Evolutionary conservation across 2,113 vertebrate species (phyloP).

Genomic region (Naja naja): DNA sequence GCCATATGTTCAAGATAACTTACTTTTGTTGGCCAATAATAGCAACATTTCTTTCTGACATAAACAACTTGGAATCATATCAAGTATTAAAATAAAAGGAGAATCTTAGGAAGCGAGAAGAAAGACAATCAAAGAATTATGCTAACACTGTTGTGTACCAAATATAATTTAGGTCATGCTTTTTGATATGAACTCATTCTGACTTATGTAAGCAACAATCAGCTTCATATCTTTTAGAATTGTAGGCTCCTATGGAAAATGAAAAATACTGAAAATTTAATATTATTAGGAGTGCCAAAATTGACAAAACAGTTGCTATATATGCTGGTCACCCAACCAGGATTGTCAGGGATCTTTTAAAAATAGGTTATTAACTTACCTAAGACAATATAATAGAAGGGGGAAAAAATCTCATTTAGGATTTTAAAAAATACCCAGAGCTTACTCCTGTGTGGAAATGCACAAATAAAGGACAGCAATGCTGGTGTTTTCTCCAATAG

Average conservation of each 20-base stretch:
- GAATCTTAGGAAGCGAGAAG: background rate
- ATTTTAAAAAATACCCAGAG: constrained; percentile 67
- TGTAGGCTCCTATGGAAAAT: constrained; percentile 18
- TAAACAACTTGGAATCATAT: background rate
- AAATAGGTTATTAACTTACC: constrained; percentile 35
- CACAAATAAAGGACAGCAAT: constrained; percentile 68
- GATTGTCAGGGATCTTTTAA: constrained; percentile 38
- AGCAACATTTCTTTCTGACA: background rate
- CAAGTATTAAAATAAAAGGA: background rate
- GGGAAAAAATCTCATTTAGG: constrained; percentile 58
- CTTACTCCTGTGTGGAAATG: constrained; percentile 59
- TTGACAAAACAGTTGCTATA: constrained; percentile 20
- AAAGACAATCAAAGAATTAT: background rate
- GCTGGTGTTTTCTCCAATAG: constrained; percentile 64
- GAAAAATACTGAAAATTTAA: constrained; percentile 42
- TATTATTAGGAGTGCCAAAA: constrained; percentile 41
- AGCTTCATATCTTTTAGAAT: constrained; percentile 32
- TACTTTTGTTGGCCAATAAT: background rate
- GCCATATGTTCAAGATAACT: background rate
- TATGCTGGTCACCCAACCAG: constrained; percentile 40
- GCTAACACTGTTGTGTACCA: background rate
- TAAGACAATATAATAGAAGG: constrained; percentile 44
- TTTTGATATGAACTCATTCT: constrained; percentile 9
- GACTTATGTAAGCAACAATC: constrained; percentile 13
- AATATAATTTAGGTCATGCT: background rate